phyloP scores from a whole-genome alignment of 2,888 invertebrate genomes.

The Drosophila nr. perissopoda region DNA sequence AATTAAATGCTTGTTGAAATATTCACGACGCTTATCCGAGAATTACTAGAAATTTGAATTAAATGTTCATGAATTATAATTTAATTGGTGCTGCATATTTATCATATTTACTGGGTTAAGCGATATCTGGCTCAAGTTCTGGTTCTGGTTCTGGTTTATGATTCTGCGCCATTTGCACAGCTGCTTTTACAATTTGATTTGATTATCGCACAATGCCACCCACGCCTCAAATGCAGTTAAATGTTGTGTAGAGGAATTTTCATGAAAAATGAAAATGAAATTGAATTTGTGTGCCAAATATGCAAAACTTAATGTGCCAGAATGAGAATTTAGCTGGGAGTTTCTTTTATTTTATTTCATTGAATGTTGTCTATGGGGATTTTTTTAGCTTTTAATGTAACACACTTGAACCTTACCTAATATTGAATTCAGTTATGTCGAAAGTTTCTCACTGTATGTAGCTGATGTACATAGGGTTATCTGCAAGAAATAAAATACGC shows the following conservation, averaged over 20 bases:
- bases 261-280: constrained; percentile 36
- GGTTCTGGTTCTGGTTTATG: not conserved
- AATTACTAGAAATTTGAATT: constrained; percentile 35
- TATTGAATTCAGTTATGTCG: constrained; percentile 2
- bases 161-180: constrained; percentile 35
- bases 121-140: constrained; percentile 19
- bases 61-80: constrained; percentile 49
- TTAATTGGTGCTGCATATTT: constrained; percentile 33
- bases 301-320: constrained; percentile 20
- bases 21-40: constrained; percentile 20
- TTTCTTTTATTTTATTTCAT: not conserved
- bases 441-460: constrained; percentile 58
- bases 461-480: constrained; percentile 35
- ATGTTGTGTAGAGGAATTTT: constrained; percentile 54
- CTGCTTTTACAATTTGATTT: constrained; percentile 42
- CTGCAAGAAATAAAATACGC: constrained; percentile 50
- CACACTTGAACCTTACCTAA: constrained; percentile 43
- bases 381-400: not conserved
- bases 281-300: constrained; percentile 22
- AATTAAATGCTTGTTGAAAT: constrained; percentile 30
- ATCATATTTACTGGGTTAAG: constrained; percentile 18
- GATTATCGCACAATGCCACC: constrained; percentile 42
- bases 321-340: constrained; percentile 8
- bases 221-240: constrained; percentile 42
- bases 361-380: not conserved